Conservation (phyloP, 2,797 vertebrate genomes). For the Neopelma chrysocephalum region DNA sequence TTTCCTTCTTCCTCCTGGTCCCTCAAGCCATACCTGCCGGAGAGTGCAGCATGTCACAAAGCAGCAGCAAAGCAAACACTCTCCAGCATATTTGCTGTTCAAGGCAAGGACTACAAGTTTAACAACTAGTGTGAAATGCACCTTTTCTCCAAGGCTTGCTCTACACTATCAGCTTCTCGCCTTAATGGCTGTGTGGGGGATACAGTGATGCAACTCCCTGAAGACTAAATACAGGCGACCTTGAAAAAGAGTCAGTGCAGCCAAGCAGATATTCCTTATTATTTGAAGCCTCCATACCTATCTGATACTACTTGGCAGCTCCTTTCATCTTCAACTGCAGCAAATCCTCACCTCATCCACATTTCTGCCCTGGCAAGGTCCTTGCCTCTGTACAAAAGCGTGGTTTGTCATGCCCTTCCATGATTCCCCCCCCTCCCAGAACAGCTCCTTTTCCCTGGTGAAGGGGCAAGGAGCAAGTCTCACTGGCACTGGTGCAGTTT, state of each 20-base stretch:
- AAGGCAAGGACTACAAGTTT: not conserved
- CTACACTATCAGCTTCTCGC: not conserved
- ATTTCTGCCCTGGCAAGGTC: not conserved
- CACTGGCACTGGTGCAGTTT: not conserved
- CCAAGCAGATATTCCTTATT: not conserved
- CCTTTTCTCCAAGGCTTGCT: not conserved
- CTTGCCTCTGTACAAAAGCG: not conserved
- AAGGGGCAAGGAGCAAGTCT: not conserved
- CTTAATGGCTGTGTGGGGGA: not conserved
- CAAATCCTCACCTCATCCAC: not conserved
- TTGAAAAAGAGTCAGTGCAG: not conserved
- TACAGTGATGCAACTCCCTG: accelerated
- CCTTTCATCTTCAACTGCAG: not conserved
- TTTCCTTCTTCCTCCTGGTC: not conserved
- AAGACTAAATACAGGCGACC: not conserved
- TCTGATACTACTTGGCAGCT: not conserved
- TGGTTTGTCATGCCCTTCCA: not conserved
- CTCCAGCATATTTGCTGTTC: not conserved
- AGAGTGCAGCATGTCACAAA: accelerated
- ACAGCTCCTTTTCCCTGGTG: not conserved
- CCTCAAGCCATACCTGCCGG: not conserved
- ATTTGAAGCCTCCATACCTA: not conserved
- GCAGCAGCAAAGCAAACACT: not conserved
- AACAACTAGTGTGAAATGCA: not conserved
- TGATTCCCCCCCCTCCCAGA: not conserved